Base-by-base conservation (phyloP, 2,797 vertebrate genomes). In the Ctenosaura bakeri region DNA sequence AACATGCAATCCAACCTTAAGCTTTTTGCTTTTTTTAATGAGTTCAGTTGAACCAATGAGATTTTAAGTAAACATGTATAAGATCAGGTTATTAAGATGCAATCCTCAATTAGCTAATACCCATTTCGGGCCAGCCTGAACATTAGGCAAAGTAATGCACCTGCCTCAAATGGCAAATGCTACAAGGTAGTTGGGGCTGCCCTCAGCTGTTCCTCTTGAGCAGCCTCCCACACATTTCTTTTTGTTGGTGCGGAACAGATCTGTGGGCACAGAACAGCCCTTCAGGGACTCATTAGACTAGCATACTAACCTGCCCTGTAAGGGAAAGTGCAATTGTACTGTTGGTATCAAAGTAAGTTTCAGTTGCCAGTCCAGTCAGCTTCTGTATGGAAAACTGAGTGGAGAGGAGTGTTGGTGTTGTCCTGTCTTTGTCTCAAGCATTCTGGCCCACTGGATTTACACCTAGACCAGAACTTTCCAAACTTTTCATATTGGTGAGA, bases 11-110 rank as follows among this genome's bases (percentile, higher is more conserved):
- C 46, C 91, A 90, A 66, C 46, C 83, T 79, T 35, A 90, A 82
- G 85, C 54, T 87, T 79, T 4, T 85, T 8, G n/a, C n/a, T 73
- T 88, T 82, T 66, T 92, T 82, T 12, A 91, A 91, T n/a, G 24
- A 84, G 26, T 24, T 26, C 4, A 1, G 5, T 64, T 35, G 7
- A 82, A 54, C 56, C 88, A 62, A 89, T 91, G 78, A 86, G 89
- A 32, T 78, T 85, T 88, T 86, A 52, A 74, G 22, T 56, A 73
- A 74, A 35, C 7, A 35, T 85, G 20, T 3, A 38, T 54, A 38
- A 22, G 35, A 18, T 76, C 42, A 22, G 46, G 3, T 52, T 71
- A 69, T n/a, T n/a, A 85, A n/a, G 29, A 16, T 71, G 42, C 20
- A 85, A 50, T n/a, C 6, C 14, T 66, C 32, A 71, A 71, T 69